Conservation (phyloP, 2,113 vertebrate genomes). For the human (Homo sapiens) region GRCh38 chr7:84745501-84746000, state of each 20-base stretch:
- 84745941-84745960: neutral
- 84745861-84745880: neutral
- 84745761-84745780: neutral
- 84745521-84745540: too few relatives aligned
- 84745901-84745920: neutral
- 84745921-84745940: neutral
- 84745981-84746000: neutral
- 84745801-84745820: neutral
- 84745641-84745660: too few relatives aligned
- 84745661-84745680: too few relatives aligned
- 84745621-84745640: too few relatives aligned
- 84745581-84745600: too few relatives aligned
- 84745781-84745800: neutral
- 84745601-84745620: too few relatives aligned
- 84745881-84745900: neutral
- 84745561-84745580: too few relatives aligned
- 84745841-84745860: neutral
- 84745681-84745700: too few relatives aligned
- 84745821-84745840: neutral
- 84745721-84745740: neutral
- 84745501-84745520: too few relatives aligned
- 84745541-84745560: too few relatives aligned
- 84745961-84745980: neutral
- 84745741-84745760: neutral
- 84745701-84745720: too few relatives aligned